phyloP scores from a whole-genome alignment of 2,797 vertebrate species.

The Nannoperca australis region DNA sequence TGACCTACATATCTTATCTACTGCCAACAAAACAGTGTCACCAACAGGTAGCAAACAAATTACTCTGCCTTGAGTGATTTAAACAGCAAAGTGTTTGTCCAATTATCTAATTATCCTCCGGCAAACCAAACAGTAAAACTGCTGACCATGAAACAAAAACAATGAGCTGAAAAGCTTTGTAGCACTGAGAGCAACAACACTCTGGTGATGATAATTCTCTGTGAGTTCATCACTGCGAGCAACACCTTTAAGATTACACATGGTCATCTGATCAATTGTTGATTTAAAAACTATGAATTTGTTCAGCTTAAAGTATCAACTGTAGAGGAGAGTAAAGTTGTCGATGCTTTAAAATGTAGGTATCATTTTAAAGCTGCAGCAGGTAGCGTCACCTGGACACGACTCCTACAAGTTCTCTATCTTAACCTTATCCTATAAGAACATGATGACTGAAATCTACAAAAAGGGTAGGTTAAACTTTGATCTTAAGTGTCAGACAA shows the following conservation, averaged over 20 bases:
- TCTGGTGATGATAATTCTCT: too few relatives aligned
- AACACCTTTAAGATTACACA: too few relatives aligned
- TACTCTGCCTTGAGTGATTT: not conserved
- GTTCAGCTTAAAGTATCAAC: not conserved
- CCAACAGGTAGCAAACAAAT: not conserved
- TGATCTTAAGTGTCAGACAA: not conserved
- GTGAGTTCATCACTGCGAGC: too few relatives aligned
- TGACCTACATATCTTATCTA: not conserved
- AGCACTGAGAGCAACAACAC: too few relatives aligned
- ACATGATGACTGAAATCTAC: not conserved
- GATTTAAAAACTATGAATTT: too few relatives aligned
- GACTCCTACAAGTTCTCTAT: too few relatives aligned
- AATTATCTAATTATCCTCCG: not conserved
- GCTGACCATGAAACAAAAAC: too few relatives aligned
- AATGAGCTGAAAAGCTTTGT: too few relatives aligned
- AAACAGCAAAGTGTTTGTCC: conserved; percentile 19
- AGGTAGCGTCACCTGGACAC: too few relatives aligned
- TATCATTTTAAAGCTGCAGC: too few relatives aligned
- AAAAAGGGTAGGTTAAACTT: not conserved
- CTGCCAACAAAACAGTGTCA: not conserved
- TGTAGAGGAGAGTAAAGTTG: not conserved
- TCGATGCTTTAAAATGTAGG: not conserved
- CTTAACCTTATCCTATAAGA: too few relatives aligned
- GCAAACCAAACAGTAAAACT: not conserved
- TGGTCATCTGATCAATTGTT: too few relatives aligned